Conservation (phyloP, 2,888 invertebrate species). For the Tricholauxania praeusta region DNA sequence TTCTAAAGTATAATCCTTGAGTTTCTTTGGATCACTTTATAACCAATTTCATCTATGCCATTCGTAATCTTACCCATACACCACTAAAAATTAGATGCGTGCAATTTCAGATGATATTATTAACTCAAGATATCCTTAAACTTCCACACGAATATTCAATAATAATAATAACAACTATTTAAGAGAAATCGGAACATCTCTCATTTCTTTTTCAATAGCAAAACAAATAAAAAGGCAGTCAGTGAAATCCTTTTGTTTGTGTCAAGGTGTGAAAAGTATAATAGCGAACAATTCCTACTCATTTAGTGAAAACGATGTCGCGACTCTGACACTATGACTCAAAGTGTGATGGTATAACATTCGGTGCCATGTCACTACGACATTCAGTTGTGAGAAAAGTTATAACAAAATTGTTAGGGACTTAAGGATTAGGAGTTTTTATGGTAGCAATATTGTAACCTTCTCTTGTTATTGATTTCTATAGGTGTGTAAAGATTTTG, state of each 20-base stretch:
- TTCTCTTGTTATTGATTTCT: no score
- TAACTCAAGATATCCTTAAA: no score
- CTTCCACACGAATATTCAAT: no score
- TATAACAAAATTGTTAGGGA: conserved; percentile 19
- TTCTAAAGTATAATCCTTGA: no score
- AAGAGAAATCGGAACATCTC: neutral
- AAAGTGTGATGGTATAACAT: no score
- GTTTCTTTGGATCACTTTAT: no score
- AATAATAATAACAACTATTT: no score
- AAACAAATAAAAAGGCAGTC: neutral
- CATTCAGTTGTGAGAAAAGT: neutral
- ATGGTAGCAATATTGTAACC: neutral
- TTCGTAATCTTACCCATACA: no score
- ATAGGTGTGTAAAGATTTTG: no score
- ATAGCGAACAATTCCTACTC: neutral
- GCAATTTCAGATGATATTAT: no score
- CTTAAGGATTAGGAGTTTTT: conserved; percentile 21
- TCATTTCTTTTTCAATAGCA: neutral
- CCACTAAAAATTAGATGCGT: no score
- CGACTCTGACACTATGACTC: neutral
- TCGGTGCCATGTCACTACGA: neutral
- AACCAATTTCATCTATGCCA: no score
- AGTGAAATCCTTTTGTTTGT: neutral
- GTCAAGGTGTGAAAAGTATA: conserved; percentile 20
- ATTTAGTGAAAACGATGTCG: neutral